phyloP scores from a whole-genome alignment of 2,888 invertebrate genomes.

The Tanytarsus gracilentus region DNA sequence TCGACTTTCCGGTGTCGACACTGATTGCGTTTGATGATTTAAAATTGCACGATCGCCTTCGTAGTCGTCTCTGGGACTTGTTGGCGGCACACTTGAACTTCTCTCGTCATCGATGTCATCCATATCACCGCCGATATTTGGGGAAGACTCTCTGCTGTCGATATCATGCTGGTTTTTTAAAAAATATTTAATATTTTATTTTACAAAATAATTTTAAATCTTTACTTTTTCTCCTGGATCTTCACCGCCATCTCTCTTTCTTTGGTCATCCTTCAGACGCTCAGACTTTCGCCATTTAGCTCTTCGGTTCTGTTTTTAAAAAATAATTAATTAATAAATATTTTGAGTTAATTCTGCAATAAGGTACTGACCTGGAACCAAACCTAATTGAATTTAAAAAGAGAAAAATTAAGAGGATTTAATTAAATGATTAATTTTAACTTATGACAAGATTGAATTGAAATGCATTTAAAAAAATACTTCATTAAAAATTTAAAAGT shows the following conservation, averaged over 20 bases:
- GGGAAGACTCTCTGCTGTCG: slow-evolving; percentile 42
- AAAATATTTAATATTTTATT: slow-evolving; percentile 33
- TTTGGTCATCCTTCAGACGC: slow-evolving; percentile 81
- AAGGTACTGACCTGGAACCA: slow-evolving; percentile 13
- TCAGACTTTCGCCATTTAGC: slow-evolving; percentile 92
- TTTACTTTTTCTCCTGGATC: slow-evolving; percentile 49
- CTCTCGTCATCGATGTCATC: slow-evolving; percentile 41
- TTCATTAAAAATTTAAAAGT: too few species aligned
- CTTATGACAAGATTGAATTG: too few species aligned
- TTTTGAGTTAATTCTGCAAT: neutral
- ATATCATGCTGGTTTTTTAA: slow-evolving; percentile 33
- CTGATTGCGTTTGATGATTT: slow-evolving; percentile 40
- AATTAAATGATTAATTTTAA: too few species aligned
- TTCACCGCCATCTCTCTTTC: slow-evolving; percentile 65
- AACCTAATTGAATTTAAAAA: neutral
- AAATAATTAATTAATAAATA: slow-evolving; percentile 48
- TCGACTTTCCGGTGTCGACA: slow-evolving; percentile 45
- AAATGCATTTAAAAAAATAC: too few species aligned
- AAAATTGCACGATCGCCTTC: slow-evolving; percentile 43
- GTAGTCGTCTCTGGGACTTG: slow-evolving; percentile 41
- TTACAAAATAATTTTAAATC: slow-evolving; percentile 14
- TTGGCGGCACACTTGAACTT: slow-evolving; percentile 38
- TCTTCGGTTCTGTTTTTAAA: slow-evolving; percentile 87
- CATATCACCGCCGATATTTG: slow-evolving; percentile 43
- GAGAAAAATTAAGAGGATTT: neutral